Evolutionary conservation across 2,797 vertebrate genomes (phyloP).

Genomic region (Lemur catta): DNA sequence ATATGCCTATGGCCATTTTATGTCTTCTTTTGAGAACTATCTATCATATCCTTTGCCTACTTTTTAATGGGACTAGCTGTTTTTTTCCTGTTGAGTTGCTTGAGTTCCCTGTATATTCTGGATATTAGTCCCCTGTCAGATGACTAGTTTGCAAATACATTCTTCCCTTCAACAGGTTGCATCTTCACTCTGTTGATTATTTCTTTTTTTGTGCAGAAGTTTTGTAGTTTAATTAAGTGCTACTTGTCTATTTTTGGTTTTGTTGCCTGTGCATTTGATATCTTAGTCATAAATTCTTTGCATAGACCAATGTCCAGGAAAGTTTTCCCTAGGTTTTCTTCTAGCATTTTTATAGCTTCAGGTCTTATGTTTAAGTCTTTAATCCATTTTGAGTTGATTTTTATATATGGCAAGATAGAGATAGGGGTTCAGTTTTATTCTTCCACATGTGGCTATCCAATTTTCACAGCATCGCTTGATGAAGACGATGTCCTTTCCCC

Average conservation of each 20-base stretch:
- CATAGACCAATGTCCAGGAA: no score
- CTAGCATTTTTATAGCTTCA: not conserved
- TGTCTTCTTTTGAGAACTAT: not conserved
- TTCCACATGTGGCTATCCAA: not conserved
- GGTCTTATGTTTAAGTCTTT: not conserved
- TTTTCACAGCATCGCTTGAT: not conserved
- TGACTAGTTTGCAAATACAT: not conserved
- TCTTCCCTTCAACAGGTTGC: not conserved
- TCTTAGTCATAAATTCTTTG: no score
- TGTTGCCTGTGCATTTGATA: not conserved
- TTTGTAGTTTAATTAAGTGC: not conserved
- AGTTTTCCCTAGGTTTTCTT: no score
- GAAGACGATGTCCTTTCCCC: not conserved
- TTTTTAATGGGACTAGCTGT: not conserved
- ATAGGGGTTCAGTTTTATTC: not conserved
- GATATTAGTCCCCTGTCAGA: not conserved
- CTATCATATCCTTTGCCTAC: not conserved
- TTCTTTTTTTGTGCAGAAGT: not conserved
- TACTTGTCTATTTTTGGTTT: not conserved
- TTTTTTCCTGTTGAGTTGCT: not conserved
- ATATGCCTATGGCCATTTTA: not conserved
- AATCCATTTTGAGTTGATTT: not conserved
- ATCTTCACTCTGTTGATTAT: not conserved
- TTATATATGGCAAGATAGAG: not conserved
- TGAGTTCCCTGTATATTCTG: not conserved